phyloP scores from a whole-genome alignment of 1,140 invertebrate species.

The Monochamus saltuarius region DNA sequence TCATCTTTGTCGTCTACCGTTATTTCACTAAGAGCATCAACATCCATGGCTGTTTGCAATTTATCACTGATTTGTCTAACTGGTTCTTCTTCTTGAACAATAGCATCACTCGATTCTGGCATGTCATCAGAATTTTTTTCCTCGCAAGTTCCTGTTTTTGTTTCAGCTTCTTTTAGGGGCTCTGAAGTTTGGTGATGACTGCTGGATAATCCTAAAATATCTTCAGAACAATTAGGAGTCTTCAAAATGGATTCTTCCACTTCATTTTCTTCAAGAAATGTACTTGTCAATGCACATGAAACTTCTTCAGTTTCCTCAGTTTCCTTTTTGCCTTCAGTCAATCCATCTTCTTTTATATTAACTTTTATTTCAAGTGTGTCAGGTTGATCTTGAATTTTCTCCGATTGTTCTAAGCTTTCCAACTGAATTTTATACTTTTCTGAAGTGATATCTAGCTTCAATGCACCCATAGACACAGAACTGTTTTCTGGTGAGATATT shows the following conservation, averaged over 20 bases:
- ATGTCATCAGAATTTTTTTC: conserved; percentile 39
- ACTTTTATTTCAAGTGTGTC: conserved; percentile 34
- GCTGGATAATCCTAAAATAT: neutral
- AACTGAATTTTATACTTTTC: neutral
- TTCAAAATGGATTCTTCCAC: too few species aligned
- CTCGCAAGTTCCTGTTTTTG: conserved; percentile 20
- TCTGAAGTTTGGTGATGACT: conserved; percentile 1
- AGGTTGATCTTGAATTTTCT: conserved; percentile 12
- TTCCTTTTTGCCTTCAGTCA: conserved; percentile 43
- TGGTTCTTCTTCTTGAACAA: conserved; percentile 4
- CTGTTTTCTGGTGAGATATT: conserved; percentile 20
- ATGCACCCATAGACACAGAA: conserved; percentile 8
- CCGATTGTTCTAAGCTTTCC: conserved; percentile 13
- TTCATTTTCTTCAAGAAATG: too few species aligned
- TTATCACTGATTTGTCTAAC: too few species aligned
- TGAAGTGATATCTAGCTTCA: conserved; percentile 2
- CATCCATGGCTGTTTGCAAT: conserved; percentile 19
- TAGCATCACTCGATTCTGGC: conserved; percentile 37
- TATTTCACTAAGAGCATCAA: conserved; percentile 9
- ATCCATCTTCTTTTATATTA: conserved; percentile 52
- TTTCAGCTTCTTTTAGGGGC: neutral
- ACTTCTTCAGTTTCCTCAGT: conserved; percentile 17
- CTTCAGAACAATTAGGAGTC: too few species aligned
- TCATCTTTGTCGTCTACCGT: conserved; percentile 18
- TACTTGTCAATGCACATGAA: too few species aligned